Evolutionary conservation across 2,797 vertebrate genomes (phyloP), one percentile per base, ranked within the genome.

Genomic region (Acropternis orthonyx): DNA sequence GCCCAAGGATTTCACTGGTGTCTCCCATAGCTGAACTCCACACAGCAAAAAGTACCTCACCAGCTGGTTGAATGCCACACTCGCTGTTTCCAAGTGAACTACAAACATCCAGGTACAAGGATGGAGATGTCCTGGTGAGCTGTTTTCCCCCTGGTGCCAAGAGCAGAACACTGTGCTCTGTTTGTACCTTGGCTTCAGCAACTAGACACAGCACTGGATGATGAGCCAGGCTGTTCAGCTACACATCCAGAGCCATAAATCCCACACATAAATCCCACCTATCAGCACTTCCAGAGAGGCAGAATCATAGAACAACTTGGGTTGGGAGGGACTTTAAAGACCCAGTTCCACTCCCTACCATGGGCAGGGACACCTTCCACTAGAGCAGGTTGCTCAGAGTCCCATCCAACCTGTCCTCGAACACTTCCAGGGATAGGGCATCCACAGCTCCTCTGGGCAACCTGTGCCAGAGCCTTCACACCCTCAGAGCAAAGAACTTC

Each of bases 201-300:
- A 15, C 39, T 4, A 82, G 22, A 26, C 39, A 5, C 24, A n/a
- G 30, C 4, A 21, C 41, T 27, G 34, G 43, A 7, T 24, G 36
- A 24, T 4, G 2, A 54, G 36, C 22, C 39, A 52, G 46, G 71
- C 37, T 56, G 48, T 36, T 37, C 7, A 4, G 41, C 36, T 46
- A 18, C 17, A 8, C 5, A 0, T 46, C 30, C 28, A 37, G 59
- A 41, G 43, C 18, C 55, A 13, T 4, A 43, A 56, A 28, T 3
- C 6, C 19, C 54, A 73, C 6, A 37, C 55, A 14, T 4, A 43
- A 56, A 28, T 3, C 6, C 19, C 49, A 73, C 6, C 41, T 24
- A 13, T n/a, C 12, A 59, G 34, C 63, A 15, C 37, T 36, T 32
- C 34, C 28, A 1, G 1, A 55, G 49, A 37, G 3, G 39, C 0